These are phyloP conservation scores for Xiphydria camelus DNA, from an alignment of 2,888 invertebrate genomes.

Conservation along the genomic window DNA sequence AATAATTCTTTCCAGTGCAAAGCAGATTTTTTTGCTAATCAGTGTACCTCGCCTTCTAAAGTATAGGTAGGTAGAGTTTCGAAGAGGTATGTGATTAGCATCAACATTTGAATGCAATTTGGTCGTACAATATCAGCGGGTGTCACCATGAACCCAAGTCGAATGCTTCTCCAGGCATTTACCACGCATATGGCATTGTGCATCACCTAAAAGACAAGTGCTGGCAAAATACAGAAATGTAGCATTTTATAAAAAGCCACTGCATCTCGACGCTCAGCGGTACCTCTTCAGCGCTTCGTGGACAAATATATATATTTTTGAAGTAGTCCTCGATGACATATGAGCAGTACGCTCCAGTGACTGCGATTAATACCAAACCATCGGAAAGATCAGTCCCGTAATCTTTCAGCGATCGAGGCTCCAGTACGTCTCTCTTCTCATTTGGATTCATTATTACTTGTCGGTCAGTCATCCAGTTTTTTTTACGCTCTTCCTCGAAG, in stretches of 20 bases:
- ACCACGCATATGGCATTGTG: slow-evolving; percentile 65
- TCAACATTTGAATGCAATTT: slow-evolving; percentile 64
- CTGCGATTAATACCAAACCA: slow-evolving; percentile 62
- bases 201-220: slow-evolving; percentile 46
- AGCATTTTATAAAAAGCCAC: no score
- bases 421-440: slow-evolving; percentile 22
- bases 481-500: slow-evolving; percentile 52
- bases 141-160: slow-evolving; percentile 62
- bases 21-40: no score
- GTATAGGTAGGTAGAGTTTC: slow-evolving; percentile 61
- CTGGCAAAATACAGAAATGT: no score
- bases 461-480: slow-evolving; percentile 56
- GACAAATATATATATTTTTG: slow-evolving; percentile 57
- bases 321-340: slow-evolving; percentile 61
- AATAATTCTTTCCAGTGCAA: no score
- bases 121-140: slow-evolving; percentile 62
- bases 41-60: no score
- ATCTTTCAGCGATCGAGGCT: slow-evolving; percentile 41
- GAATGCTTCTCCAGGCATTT: slow-evolving; percentile 62
- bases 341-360: slow-evolving; percentile 64
- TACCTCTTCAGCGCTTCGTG: slow-evolving; percentile 52
- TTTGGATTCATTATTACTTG: slow-evolving; percentile 31
- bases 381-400: slow-evolving; percentile 63
- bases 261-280: no score
- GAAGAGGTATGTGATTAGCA: slow-evolving; percentile 64